A percentile compares a stretch with the other conserved stretches of the same genome.
Conservation (phyloP, 2,797 vertebrate genomes). For the Hypotaenidia philippensis region DNA sequence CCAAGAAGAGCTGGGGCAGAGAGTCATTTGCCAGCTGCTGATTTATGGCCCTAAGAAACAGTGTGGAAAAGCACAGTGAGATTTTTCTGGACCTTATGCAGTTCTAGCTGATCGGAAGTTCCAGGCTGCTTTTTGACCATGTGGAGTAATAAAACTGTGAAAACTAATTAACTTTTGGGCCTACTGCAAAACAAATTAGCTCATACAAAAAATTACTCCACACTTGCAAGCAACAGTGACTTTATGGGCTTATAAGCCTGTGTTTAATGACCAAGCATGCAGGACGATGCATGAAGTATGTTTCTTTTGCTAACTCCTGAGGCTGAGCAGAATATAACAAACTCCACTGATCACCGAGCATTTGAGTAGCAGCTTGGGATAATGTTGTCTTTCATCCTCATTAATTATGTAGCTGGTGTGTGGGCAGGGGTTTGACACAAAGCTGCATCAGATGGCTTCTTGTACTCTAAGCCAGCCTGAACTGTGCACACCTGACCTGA, state of each 20-base stretch:
- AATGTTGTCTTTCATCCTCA: conserved; percentile 12
- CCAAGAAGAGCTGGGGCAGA: conserved; percentile 3
- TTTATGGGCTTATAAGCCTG: not conserved
- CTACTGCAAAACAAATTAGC: conserved; percentile 37
- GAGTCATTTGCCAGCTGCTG: conserved; percentile 17
- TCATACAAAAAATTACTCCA: conserved; percentile 2
- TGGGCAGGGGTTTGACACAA: not conserved
- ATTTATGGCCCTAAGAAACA: conserved; percentile 28
- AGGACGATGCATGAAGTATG: not conserved
- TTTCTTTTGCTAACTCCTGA: not conserved
- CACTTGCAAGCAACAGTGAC: not conserved
- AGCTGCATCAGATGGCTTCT: not conserved
- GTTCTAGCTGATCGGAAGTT: conserved; percentile 40
- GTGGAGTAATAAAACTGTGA: conserved; percentile 46
- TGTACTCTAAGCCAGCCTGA: not conserved
- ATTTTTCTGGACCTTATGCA: not conserved
- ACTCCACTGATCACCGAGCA: not conserved
- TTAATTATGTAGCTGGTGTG: conserved; percentile 32
- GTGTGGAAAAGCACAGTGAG: conserved; percentile 28
- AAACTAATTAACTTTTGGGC: conserved; percentile 53
- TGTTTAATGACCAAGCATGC: conserved; percentile 18
- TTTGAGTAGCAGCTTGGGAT: not conserved
- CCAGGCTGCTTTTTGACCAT: conserved; percentile 15
- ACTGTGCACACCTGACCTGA: not conserved
- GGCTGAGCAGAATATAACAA: not conserved